Evolutionary conservation across 2,113 vertebrate species (phyloP), one percentile per base, ranked within the genome.

Genomic region (Pitta sordida): DNA sequence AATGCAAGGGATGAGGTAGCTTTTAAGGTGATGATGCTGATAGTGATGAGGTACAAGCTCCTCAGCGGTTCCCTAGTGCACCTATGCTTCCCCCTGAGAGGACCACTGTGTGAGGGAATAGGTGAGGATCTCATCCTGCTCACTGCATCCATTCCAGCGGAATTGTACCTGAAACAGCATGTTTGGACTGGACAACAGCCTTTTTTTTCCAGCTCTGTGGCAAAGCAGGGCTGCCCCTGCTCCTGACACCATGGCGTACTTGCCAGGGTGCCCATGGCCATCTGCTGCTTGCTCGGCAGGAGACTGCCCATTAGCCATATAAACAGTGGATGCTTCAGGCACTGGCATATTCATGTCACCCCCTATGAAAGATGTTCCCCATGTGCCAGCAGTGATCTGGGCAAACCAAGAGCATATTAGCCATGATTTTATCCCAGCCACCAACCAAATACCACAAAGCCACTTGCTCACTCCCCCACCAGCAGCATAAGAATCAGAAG

Each of bases 281-380:
- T 4, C 26, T 37, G 10, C 75, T 41, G 22, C 23, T 23, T 32
- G 63, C 69, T 58, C 68, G 36, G 56, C 6, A 4, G 36, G 77
- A 73, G 48, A 18, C 32, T 67, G 7, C 22, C 79, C 11, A 0
- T 30, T 18, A 58, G 69, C 34, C 23, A 4, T 5, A 13, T 22
- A 39, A 69, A 78, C 12, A 62, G 51, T 34, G 71, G 70, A 34
- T 58, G 62, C 43, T 53, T 29, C 67, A 86, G 53, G 44, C 56
- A 80, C 34, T 5, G 5, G 37, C 56, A 37, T 1, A 11, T 27
- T 27, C 3, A 1, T 15, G 23, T 34, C 56, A 48, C 15, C 43
- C 34, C 15, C 76, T 30, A 48, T 0, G 1, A 83, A 83, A 71
- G 23, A 26, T 0, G 0, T 6, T 80, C 32, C 43, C 7, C 2